These are phyloP conservation scores for Rhynchophorus ferrugineus DNA, from an alignment of 1,140 invertebrate species.

Conservation along the genomic window DNA sequence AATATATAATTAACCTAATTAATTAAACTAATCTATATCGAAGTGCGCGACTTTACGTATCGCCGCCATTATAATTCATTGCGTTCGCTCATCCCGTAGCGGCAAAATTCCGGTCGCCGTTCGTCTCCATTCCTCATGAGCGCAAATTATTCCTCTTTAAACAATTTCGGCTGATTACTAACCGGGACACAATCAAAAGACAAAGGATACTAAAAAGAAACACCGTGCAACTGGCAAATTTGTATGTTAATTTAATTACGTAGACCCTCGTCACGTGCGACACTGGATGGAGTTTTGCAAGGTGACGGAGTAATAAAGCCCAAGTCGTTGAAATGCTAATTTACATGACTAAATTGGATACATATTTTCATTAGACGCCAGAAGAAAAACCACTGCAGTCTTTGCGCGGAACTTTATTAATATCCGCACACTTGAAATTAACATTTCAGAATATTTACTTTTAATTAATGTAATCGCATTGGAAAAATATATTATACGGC, in stretches of 20 bases:
- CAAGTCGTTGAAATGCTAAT: not conserved
- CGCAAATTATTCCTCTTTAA: conserved; percentile 11
- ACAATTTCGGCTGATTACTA: conserved; percentile 9
- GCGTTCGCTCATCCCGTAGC: too few species aligned
- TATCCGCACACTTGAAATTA: too few species aligned
- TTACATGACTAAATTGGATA: not conserved
- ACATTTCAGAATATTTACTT: too few species aligned
- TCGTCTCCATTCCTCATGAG: not conserved
- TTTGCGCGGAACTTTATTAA: too few species aligned
- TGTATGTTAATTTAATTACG: conserved; percentile 13
- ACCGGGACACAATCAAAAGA: conserved; percentile 11
- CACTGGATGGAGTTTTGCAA: conserved; percentile 8
- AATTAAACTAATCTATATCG: too few species aligned
- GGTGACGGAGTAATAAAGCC: conserved; percentile 3
- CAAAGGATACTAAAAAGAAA: conserved; percentile 11
- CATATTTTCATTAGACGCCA: not conserved
- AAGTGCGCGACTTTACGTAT: too few species aligned
- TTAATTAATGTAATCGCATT: too few species aligned
- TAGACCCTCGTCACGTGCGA: conserved; percentile 12
- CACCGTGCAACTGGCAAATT: conserved; percentile 9
- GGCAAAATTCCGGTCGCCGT: too few species aligned
- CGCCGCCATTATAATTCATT: too few species aligned
- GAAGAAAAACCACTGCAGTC: not conserved
- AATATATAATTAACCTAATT: too few species aligned
- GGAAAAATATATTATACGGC: too few species aligned